Evolutionary conservation across 2,888 invertebrate species (phyloP), one percentile per base, ranked within the genome.

Genomic region (Eutolmus rufibarbis): DNA sequence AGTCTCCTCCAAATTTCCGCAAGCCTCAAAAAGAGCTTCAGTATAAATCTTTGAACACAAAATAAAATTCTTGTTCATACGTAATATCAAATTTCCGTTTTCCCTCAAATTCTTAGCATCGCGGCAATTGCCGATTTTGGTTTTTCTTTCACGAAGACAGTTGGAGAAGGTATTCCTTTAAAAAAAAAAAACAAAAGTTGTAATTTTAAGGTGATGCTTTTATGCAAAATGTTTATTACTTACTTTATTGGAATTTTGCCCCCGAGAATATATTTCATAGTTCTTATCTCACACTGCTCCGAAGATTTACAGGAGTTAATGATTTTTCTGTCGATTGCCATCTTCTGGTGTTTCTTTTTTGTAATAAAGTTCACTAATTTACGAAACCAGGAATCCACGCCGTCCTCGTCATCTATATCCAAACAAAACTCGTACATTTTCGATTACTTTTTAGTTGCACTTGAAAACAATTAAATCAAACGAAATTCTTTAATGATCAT

Each of bases 21-120:
- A 12, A 0, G 92, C 91, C 5, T 90, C 89, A 12, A 91, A 89
- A 19, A 92, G 91, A 0, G 92, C 92, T 66, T 89, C 88, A 2
- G 92, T 92, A 40, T 92, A 92, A 0, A 90, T 88, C 1, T 89
- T 89, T 51, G 90, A 90, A 1, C 92, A 92, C 2, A 87, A 87
- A 0, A 91, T 88, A 3, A 89, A 87, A 88, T 74, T 74, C 19
- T 86, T 88, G 8, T 87, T 88, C 0, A 88, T 86, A n/a, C 87
- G 89, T 66, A 90, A 91, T 0, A 90, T 19, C 0, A 82, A 82
- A 87, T 92, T 92, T 3, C 92, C 92, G 57, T 90, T 87, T 43
- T 91, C 90, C 5, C 92, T 89, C 0, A 90, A 78, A 2, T 19
- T 3, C 0, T n/a, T n/a, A n/a, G n/a, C 90, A 1, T 82, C 23